These are phyloP conservation scores for Lucifuga dentata DNA, from an alignment of 2,113 vertebrate species.

Conservation along the genomic window DNA sequence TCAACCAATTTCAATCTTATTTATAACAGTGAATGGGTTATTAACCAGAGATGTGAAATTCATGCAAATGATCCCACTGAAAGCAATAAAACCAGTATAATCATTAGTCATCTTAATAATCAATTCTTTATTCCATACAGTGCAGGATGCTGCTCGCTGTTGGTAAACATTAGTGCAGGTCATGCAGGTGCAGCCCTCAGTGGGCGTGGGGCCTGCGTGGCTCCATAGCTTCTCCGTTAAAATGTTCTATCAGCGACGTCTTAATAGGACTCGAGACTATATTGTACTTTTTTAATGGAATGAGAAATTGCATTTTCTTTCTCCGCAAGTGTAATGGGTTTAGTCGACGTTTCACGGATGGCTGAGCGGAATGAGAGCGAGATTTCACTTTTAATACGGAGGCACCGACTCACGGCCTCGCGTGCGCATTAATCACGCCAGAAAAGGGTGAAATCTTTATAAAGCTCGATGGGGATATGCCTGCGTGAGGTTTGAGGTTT, in stretches of 20 bases:
- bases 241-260: conserved; percentile 96
- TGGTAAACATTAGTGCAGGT: conserved; percentile 60
- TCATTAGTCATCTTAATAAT: conserved; percentile 91
- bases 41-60: conserved; percentile 94
- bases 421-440: conserved; percentile 94
- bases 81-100: conserved; percentile 92
- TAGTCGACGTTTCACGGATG: conserved; percentile 95
- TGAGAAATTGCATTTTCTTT: conserved; percentile 98
- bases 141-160: conserved; percentile 60
- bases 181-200: conserved; percentile 73
- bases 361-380: conserved; percentile 96
- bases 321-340: conserved; percentile 93
- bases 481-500: neutral
- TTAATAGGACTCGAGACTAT: conserved; percentile 97
- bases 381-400: conserved; percentile 94
- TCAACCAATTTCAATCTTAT: conserved; percentile 89
- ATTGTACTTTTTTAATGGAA: conserved; percentile 97
- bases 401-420: conserved; percentile 91
- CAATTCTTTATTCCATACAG: conserved; percentile 75
- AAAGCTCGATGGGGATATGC: conserved; percentile 71
- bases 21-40: conserved; percentile 92
- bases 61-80: conserved; percentile 92
- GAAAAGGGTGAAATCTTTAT: conserved; percentile 94
- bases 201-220: conserved; percentile 70
- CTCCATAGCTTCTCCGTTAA: conserved; percentile 75